phyloP scores from a whole-genome alignment of 2,888 invertebrate genomes.

The Bombyx huttoni region DNA sequence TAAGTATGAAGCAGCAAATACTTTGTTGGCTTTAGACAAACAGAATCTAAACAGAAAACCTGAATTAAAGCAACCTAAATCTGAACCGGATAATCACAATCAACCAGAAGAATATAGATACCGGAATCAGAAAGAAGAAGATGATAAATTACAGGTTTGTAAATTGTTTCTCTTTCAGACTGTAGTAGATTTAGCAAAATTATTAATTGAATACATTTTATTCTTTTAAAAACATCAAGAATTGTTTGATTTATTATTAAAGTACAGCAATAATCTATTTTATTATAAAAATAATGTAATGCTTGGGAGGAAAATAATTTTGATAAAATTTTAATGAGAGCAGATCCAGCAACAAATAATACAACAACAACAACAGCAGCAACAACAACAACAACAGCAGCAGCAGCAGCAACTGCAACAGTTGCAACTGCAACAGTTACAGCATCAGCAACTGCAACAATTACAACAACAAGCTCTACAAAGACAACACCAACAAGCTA shows the following conservation, averaged over 20 bases:
- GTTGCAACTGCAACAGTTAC: constrained; percentile 35
- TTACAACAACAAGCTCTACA: constrained; percentile 48
- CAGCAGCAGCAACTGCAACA: constrained; percentile 43
- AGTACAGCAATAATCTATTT: no score
- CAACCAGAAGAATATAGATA: constrained; percentile 52
- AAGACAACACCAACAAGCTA: constrained; percentile 62
- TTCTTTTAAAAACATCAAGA: neutral
- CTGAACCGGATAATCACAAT: constrained; percentile 44
- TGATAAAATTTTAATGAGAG: neutral
- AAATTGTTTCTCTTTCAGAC: no score
- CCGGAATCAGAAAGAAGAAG: constrained; percentile 58
- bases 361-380: constrained; percentile 53
- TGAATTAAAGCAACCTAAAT: constrained; percentile 50
- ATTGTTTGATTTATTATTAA: neutral
- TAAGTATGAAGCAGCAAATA: constrained; percentile 80
- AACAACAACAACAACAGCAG: constrained; percentile 51
- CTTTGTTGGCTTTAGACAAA: constrained; percentile 76
- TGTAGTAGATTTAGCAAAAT: neutral
- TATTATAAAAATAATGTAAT: neutral
- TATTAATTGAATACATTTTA: neutral
- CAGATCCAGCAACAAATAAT: constrained; percentile 63
- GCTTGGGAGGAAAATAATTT: neutral
- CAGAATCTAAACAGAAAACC: constrained; percentile 65
- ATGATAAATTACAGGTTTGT: constrained; percentile 57
- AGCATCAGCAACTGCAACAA: constrained; percentile 42